phyloP scores from a whole-genome alignment of 2,797 vertebrate genomes.

The Ctenopoma multispine region DNA sequence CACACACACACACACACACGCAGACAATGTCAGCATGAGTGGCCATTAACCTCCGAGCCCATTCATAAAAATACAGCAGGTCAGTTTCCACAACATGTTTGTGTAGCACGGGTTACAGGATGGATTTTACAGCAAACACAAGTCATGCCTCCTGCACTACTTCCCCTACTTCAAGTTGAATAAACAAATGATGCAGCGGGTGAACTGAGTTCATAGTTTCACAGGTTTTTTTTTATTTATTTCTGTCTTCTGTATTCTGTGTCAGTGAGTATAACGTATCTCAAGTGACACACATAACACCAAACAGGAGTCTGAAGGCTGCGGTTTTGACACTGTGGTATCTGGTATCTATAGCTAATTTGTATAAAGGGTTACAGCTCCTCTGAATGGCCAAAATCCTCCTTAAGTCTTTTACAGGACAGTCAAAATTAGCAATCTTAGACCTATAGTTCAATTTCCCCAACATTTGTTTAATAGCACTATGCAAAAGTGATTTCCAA shows the following conservation, averaged over 20 bases:
- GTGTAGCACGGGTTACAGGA: constrained; percentile 53
- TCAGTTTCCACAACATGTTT: constrained; percentile 63
- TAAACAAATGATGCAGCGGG: constrained; percentile 28
- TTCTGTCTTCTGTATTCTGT: too few species aligned
- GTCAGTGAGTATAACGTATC: too few species aligned
- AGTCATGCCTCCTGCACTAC: constrained; percentile 30
- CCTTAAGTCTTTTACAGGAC: too few species aligned
- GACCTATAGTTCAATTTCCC: too few species aligned
- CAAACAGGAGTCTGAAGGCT: background rate
- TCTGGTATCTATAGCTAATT: too few species aligned
- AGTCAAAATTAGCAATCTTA: too few species aligned
- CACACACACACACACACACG: constrained; percentile 29
- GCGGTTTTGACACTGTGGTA: too few species aligned
- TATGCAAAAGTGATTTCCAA: too few species aligned
- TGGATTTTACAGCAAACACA: constrained; percentile 47
- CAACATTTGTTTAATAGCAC: too few species aligned
- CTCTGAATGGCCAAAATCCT: background rate
- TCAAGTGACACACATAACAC: background rate
- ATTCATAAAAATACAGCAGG: constrained; percentile 56
- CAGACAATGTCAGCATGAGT: constrained; percentile 67
- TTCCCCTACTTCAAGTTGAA: constrained; percentile 35
- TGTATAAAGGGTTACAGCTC: too few species aligned
- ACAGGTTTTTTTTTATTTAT: background rate
- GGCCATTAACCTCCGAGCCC: constrained; percentile 67
- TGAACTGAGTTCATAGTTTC: constrained; percentile 19